Conservation (phyloP, 2,888 invertebrate genomes). For the Orchestes rusci region DNA sequence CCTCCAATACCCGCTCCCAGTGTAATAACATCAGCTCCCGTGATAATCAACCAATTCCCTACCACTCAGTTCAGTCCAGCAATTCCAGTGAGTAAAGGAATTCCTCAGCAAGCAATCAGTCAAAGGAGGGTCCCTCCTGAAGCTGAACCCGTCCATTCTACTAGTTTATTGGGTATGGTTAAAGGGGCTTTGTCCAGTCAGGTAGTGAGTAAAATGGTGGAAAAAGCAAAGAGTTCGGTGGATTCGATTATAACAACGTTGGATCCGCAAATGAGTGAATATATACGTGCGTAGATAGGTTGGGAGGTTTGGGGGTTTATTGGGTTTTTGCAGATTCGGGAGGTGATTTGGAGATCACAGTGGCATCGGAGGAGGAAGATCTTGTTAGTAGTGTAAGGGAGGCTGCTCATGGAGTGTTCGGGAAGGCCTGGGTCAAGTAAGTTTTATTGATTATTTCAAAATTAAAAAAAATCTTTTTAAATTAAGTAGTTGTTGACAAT, state of each 20-base stretch:
- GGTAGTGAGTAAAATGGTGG: conserved; percentile 60
- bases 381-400: conserved; percentile 71
- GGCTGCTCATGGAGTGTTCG: conserved; percentile 73
- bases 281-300: conserved; percentile 58
- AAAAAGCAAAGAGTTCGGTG: conserved; percentile 71
- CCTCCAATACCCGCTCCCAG: conserved; percentile 8
- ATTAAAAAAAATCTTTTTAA: conserved; percentile 16
- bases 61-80: conserved; percentile 42
- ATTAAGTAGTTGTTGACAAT: neutral
- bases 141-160: conserved; percentile 27
- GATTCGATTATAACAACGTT: conserved; percentile 81
- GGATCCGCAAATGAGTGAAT: conserved; percentile 85
- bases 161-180: conserved; percentile 61
- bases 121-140: conserved; percentile 8
- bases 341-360: conserved; percentile 67
- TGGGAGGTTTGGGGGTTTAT: neutral
- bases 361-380: conserved; percentile 69
- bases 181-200: conserved; percentile 61
- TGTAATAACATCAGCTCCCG: conserved; percentile 20
- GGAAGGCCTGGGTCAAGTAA: conserved; percentile 71
- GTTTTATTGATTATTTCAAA: too few relatives aligned
- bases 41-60: conserved; percentile 35
- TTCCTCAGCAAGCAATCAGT: conserved; percentile 28
- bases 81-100: conserved; percentile 42
- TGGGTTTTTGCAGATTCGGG: conserved; percentile 57